Evolutionary conservation across 2,888 invertebrate species (phyloP).

Genomic region (Mythimna impura): DNA sequence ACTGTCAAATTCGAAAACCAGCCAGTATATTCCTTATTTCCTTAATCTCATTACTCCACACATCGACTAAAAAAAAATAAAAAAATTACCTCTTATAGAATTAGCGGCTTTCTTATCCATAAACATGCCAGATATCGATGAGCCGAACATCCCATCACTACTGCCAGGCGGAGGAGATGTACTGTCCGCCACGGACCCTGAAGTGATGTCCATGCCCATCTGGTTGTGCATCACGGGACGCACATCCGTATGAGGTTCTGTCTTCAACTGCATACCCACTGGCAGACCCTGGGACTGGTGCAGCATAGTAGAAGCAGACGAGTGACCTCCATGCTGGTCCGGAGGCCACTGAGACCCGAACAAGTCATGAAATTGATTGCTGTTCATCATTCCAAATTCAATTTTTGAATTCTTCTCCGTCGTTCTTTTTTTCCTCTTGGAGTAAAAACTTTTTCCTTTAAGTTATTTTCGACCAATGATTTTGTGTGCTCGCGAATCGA

Average conservation of each 20-base stretch:
- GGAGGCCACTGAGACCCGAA: conserved; percentile 90
- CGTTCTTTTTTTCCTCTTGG: conserved; percentile 51
- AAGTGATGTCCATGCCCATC: conserved; percentile 83
- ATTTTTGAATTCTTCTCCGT: conserved; percentile 66
- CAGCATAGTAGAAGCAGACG: conserved; percentile 86
- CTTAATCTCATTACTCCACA: neutral
- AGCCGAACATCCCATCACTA: conserved; percentile 86
- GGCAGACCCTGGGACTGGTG: conserved; percentile 78
- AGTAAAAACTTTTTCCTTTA: conserved; percentile 68
- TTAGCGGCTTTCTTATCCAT: conserved; percentile 92
- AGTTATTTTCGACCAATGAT: conserved; percentile 81
- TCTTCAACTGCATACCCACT: conserved; percentile 82
- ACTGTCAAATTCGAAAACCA: no score
- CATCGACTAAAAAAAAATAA: conserved; percentile 20
- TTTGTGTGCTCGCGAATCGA: conserved; percentile 78
- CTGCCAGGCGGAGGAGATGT: conserved; percentile 91
- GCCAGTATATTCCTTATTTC: neutral
- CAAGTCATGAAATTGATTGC: conserved; percentile 87
- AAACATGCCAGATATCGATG: conserved; percentile 86
- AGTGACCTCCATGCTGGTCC: conserved; percentile 87
- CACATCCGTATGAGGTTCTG: conserved; percentile 82
- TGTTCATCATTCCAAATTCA: conserved; percentile 81
- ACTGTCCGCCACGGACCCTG: conserved; percentile 90
- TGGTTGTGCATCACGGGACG: conserved; percentile 80
- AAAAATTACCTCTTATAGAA: conserved; percentile 91